Base-by-base conservation (phyloP, 2,113 vertebrate genomes). In the Procapra przewalskii region DNA sequence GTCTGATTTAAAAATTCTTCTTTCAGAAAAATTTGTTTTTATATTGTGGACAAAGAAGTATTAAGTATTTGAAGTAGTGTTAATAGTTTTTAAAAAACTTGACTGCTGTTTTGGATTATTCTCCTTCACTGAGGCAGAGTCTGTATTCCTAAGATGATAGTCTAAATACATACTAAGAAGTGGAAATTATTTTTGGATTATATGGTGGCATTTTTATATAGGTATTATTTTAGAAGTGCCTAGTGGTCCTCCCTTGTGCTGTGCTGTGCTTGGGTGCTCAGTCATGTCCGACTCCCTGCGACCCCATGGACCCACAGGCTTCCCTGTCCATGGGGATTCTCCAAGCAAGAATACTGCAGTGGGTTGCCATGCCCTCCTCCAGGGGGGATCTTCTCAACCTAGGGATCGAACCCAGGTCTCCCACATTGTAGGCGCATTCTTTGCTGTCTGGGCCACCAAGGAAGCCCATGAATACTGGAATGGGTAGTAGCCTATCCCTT, bases 151-250 rank as follows among this genome's bases (percentile, higher is more conserved):
- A 57, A 95, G 33, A 88, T 97, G 54, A 40, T 52, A 85, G n/a
- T 93, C 59, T 8, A 80, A 71, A 71, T 12, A 17, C 13, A 3
- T 90, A 83, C 40, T 75, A 40, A 80, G 55, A 75, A 93, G n/a
- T 94, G 77, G 29, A n/a, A 94, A 87, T 79, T 85, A 86, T 43
- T 91, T 97, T 92, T 89, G 52, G 29, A 29, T 80, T 94, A 29
- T 54, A 19, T 93, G 52, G 25, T 91, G 15, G 16, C 29, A 36
- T 84, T 97, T 92, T 92, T 43, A 91, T 96, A 2, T 89, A 80
- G 36, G 45, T 92, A 10, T 60, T 95, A 16, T 83, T 83, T 95
- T 91, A 87, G n/a, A 96, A 82, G 81, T 94, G 36, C 67, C 10
- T 95, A 29, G 17, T 90, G 64, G 45, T 92, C 45, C 6, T 71